Conservation (phyloP, 1,140 invertebrate species). For the Telenomus remus region DNA sequence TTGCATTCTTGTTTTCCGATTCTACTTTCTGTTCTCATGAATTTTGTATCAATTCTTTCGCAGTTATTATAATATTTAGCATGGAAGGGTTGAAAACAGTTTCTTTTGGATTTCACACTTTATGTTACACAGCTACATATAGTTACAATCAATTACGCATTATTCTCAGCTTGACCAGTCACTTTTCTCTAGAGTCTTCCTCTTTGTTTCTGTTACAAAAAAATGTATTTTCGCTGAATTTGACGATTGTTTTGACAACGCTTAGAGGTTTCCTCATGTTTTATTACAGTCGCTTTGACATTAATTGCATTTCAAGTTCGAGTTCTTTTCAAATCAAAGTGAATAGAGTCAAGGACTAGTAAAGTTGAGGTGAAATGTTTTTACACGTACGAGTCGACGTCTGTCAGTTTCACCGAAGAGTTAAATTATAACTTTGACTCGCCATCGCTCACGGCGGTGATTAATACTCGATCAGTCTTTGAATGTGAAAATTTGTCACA, state of each 20-base stretch:
- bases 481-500: constrained; percentile 25
- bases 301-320: background rate
- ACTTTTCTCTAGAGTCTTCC: constrained; percentile 29
- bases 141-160: constrained; percentile 48
- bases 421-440: constrained; percentile 56
- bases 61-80: constrained; percentile 48
- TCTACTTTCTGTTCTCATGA: background rate
- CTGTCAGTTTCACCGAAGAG: constrained; percentile 55
- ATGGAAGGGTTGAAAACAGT: constrained; percentile 54
- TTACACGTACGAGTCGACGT: constrained; percentile 60
- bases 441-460: constrained; percentile 61
- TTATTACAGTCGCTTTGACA: too few species aligned
- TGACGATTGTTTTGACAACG: background rate
- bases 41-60: constrained; percentile 9
- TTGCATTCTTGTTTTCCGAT: background rate
- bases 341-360: constrained; percentile 42
- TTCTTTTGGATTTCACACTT: constrained; percentile 45
- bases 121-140: constrained; percentile 52
- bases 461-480: constrained; percentile 51
- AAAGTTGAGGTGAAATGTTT: constrained; percentile 57
- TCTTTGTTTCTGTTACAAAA: background rate
- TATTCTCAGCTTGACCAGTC: constrained; percentile 57
- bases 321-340: constrained; percentile 7
- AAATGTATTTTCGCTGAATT: background rate
- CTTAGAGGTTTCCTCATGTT: too few species aligned